Conservation (phyloP, 2,888 invertebrate species). For the Bimastos eiseni region DNA sequence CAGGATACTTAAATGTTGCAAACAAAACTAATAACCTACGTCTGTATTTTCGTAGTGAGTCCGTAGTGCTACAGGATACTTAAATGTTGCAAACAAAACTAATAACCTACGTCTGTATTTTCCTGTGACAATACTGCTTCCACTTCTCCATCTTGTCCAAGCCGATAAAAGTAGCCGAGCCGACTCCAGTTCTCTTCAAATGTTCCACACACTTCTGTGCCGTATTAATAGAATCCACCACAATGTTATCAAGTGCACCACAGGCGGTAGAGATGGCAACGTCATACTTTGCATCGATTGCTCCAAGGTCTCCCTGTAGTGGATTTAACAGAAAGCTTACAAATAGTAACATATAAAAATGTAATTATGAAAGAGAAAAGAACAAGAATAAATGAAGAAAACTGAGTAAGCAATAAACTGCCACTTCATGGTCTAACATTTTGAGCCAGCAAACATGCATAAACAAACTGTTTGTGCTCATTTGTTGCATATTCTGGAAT, state of each 20-base stretch:
- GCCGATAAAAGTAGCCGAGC: constrained; percentile 84
- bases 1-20: neutral
- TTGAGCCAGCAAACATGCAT: no score
- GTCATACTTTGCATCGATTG: constrained; percentile 88
- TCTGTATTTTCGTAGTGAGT: constrained; percentile 55
- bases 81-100: neutral
- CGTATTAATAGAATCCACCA: constrained; percentile 84
- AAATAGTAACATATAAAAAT: neutral
- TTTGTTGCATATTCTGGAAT: no score
- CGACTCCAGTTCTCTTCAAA: constrained; percentile 77
- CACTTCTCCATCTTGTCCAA: constrained; percentile 73
- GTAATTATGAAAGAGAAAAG: neutral
- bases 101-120: constrained; percentile 54
- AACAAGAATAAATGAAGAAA: constrained; percentile 18
- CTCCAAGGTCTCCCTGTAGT: constrained; percentile 86
- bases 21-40: constrained; percentile 48
- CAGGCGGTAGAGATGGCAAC: constrained; percentile 93
- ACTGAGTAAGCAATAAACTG: neutral
- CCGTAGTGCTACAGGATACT: neutral
- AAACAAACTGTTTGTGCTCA: no score
- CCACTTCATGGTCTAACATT: neutral
- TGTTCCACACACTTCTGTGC: constrained; percentile 82
- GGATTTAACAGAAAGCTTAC: neutral
- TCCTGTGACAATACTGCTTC: constrained; percentile 53
- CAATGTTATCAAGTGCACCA: constrained; percentile 81